phyloP scores from a whole-genome alignment of 2,888 invertebrate species.

The Sipha maydis region DNA sequence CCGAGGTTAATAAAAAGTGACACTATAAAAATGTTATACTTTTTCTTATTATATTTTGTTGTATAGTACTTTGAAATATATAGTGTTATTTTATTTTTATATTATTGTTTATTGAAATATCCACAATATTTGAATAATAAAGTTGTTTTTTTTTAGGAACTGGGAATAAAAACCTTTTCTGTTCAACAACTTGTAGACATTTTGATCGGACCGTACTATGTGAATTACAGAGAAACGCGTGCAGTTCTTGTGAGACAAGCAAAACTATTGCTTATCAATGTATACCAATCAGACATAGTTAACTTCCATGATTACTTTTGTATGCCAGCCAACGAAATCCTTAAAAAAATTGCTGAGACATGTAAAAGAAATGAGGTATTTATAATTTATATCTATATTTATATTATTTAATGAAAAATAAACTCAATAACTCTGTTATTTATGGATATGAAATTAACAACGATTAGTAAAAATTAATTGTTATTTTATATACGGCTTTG shows the following conservation, averaged over 20 bases:
- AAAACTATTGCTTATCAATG: slow-evolving; percentile 75
- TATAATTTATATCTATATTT: neutral
- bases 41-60: neutral
- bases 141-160: slow-evolving; percentile 5
- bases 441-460: neutral
- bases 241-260: slow-evolving; percentile 76
- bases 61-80: neutral
- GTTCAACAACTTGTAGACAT: slow-evolving; percentile 70
- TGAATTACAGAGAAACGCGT: slow-evolving; percentile 72
- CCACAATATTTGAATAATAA: neutral
- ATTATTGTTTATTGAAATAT: neutral
- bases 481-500: no score
- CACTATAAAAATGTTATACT: neutral
- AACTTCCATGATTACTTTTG: slow-evolving; percentile 75
- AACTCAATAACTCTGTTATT: neutral
- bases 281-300: slow-evolving; percentile 74
- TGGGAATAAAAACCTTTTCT: neutral
- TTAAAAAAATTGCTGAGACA: slow-evolving; percentile 19
- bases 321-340: slow-evolving; percentile 70
- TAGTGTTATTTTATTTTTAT: neutral
- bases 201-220: slow-evolving; percentile 75
- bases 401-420: neutral
- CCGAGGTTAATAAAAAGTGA: neutral
- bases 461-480: slow-evolving; percentile 12
- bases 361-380: slow-evolving; percentile 49